Evolutionary conservation across 2,888 invertebrate genomes (phyloP), one percentile per base, ranked within the genome.

Genomic region (Stegophylla sp.): DNA sequence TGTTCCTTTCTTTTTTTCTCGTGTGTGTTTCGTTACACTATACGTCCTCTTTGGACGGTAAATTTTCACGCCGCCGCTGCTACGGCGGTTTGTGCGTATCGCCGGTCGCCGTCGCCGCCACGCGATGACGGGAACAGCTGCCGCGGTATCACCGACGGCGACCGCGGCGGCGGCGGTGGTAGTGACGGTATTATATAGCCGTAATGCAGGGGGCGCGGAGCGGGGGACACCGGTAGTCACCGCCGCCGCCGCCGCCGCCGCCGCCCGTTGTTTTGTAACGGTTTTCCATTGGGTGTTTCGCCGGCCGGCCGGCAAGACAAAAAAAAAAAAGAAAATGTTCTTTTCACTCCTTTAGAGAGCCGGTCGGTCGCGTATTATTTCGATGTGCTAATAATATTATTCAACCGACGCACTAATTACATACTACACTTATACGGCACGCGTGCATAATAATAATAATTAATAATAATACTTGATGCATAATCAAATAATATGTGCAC

Each of bases 51-150:
- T 53, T 1, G 53, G 13, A 51, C 48, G 9, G 53, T 53, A n/a
- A n/a, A n/a, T 53, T 34, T 64, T 12, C 34, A 17, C 15, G n/a
- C 17, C 34, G 3, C 26, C 15, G 43, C 10, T 17, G 67, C n/a
- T n/a, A n/a, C 56, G 20, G 34, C 48, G 28, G 17, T 15, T 26
- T 28, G 26, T 15, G 23, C 26, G 26, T 26, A 23, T 23, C 28
- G 45, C 28, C 12, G 43, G 23, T 12, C 43, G 59, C 45, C 48
- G 67, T 28, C 4, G 61, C 23, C 61, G 69, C 79, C 79, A 71
- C 79, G 79, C 79, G 71, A 71, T 69, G 71, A 71, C 79, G 71
- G 79, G 34, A 79, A 79, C 79, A 79, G 69, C 43, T 79, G 77
- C 71, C 69, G n/a, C n/a, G 59, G 67, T 67, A 64, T 41, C 56